phyloP scores from a whole-genome alignment of 2,797 vertebrate species.

The Diceros bicornis region DNA sequence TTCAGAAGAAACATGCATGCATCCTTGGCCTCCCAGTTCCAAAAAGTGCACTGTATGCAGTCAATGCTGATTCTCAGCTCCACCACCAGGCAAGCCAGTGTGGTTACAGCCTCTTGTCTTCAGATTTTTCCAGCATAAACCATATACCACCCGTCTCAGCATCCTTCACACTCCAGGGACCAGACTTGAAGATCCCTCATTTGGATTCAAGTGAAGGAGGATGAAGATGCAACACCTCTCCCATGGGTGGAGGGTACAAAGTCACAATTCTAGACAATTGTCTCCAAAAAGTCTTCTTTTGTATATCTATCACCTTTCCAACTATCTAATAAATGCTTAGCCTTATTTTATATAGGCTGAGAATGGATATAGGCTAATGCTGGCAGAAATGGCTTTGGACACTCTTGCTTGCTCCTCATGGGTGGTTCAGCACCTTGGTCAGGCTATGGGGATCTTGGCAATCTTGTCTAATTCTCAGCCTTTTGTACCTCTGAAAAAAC shows the following conservation, averaged over 20 bases:
- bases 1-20: rapidly evolving
- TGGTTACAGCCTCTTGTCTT: not conserved
- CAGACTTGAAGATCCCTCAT: not conserved
- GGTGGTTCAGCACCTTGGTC: rapidly evolving
- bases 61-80: too few species aligned
- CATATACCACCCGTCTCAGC: not conserved
- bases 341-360: not conserved
- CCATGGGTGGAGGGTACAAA: rapidly evolving
- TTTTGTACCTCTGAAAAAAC: not conserved
- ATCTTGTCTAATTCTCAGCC: rapidly evolving
- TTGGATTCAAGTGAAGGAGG: too few species aligned
- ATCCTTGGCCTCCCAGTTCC: not conserved
- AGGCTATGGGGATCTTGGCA: rapidly evolving
- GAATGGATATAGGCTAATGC: rapidly evolving
- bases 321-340: not conserved
- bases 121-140: not conserved
- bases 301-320: not conserved
- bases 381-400: not conserved
- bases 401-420: not conserved
- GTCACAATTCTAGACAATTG: rapidly evolving
- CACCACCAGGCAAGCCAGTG: not conserved
- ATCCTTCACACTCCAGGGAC: rapidly evolving
- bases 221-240: rapidly evolving
- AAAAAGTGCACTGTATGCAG: not conserved
- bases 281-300: not conserved